Evolutionary conservation across 2,888 invertebrate species (phyloP), one percentile per base, ranked within the genome.

Genomic region (Platycheirus albimanus): DNA sequence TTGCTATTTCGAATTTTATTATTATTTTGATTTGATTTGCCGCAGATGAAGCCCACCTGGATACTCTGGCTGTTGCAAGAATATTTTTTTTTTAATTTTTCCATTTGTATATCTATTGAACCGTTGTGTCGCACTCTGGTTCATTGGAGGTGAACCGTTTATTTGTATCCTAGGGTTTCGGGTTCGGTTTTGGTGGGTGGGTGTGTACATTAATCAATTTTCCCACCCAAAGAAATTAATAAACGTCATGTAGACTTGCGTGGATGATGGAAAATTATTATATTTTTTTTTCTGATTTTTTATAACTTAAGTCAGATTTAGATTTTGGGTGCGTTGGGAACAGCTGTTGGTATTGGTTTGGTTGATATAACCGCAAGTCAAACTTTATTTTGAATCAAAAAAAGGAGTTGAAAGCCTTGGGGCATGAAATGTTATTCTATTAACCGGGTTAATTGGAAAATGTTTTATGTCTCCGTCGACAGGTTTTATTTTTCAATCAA

Each of bases 11-110:
- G 43, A 13, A 54, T 54, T 83, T 83, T 83, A 78, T 78, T 78
- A 78, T 72, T 83, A 78, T 78, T 83, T 83, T 83, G 83, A 83
- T 83, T 78, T 78, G 78, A 83, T 72, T 83, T 83, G 83, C 78
- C 78, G 24, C 76, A 49, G 54, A 67, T 67, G 81, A 41, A 71
- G 81, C 83, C 72, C 83, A 83, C 83, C 83, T 83, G 83, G 78
- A 67, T 77, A 36, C 17, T 13, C 20, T 15, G 30, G 38, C 20
- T 49, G 67, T 54, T 43, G 58, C 58, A 41, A 67, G 41, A 36
- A 51, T 5, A 47, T 45, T 63, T 19, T 24, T 30, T 64, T n/a
- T 52, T 52, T 47, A 17, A 8, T 70, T 63, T 51, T 52, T n/a
- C n/a, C n/a, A 24, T 30, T 52, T 51, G 30, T 67, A n/a, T n/a